Base-by-base conservation (phyloP, 2,888 invertebrate species). In the Apamea epomidion region DNA sequence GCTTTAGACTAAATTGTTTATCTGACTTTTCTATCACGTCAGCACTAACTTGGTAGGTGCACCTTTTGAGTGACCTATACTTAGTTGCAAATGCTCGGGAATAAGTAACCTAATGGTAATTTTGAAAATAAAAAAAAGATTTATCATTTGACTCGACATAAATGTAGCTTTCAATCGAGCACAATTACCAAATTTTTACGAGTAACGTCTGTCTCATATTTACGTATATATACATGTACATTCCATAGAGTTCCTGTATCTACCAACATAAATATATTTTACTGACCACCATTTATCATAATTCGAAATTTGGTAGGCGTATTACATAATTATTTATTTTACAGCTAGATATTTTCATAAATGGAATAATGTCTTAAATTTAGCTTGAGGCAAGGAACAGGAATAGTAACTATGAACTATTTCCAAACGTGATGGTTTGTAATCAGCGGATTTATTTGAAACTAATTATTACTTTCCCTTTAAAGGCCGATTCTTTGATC, bases 371-470 rank as follows among this genome's bases (percentile, higher is more conserved):
- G 12, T 45, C 67, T 68, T 82, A 82, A 51, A 32, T 12, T 12
- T 80, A 81, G 2, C n/a, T 74, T 67, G 25, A 65, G 48, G 82
- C 82, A 80, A 82, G 80, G 76, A 82, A 58, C 75, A 58, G 48
- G 25, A 82, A 32, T 54, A 58, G 18, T 67, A 58, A 75, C 74
- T 81, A 81, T 48, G 14, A 64, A 58, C 14, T 45, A 76, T 65
- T 65, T 80, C 7, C 29, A 51, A 75, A 75, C n/a, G 8, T 32
- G 29, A 37, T 54, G 45, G 25, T 54, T 45, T 54, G 14, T 45
- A 7, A 42, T 69, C 29, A 79, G 58, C 25, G 18, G 80, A 64
- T 80, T 51, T 70, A 71, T 54, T 54, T 32, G 18, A 54, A 51
- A 14, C 6, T 51, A 51, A 29, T 29, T 29, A n/a, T 58, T 78